These are phyloP conservation scores for Halcyon malimbica DNA, from an alignment of 2,113 vertebrate genomes.

Conservation along the genomic window DNA sequence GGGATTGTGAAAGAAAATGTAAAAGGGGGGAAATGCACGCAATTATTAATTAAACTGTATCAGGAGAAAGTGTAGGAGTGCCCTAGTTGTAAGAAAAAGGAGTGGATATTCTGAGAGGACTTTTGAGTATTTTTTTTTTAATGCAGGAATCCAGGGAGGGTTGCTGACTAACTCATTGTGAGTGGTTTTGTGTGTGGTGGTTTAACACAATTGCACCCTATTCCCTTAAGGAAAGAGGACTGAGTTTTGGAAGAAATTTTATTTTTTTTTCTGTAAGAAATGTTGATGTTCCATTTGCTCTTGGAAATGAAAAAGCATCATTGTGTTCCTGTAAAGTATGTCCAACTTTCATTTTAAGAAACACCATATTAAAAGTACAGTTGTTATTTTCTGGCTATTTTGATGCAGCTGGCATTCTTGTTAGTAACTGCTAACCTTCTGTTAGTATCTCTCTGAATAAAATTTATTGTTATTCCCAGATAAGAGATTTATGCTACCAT, in stretches of 20 bases:
- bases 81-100: not conserved
- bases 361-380: not conserved
- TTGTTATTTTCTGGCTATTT: not conserved
- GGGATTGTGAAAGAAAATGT: not conserved
- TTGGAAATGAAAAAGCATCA: not conserved
- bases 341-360: not conserved
- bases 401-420: not conserved
- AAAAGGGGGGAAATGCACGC: not conserved
- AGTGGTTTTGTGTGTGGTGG: not conserved
- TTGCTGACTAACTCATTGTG: not conserved
- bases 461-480: not conserved
- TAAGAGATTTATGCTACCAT: not conserved
- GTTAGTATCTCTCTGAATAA: not conserved
- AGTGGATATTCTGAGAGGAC: not conserved
- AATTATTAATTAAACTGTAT: not conserved
- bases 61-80: not conserved
- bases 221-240: not conserved
- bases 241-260: not conserved
- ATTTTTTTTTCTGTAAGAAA: not conserved
- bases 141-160: not conserved
- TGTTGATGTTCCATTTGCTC: not conserved
- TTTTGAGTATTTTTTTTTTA: not conserved
- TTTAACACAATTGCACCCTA: not conserved
- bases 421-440: not conserved
- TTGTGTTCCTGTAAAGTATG: not conserved